Conservation (phyloP, 2,888 invertebrate genomes). For the Orchesella flavescens region DNA sequence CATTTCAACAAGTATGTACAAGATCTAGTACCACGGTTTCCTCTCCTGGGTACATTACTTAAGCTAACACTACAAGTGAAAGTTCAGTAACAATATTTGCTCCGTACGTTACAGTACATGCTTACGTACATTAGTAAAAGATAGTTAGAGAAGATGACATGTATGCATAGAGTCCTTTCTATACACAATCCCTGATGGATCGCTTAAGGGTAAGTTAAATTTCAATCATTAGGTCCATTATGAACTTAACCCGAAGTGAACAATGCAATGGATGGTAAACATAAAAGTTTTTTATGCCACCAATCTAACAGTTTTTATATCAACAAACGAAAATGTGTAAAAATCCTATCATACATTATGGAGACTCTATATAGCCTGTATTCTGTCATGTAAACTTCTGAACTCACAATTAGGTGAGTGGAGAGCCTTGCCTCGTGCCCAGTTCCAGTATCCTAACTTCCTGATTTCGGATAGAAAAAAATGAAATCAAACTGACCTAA, state of each 20-base stretch:
- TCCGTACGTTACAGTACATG: not conserved
- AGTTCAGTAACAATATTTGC: not conserved
- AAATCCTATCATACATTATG: too few relatives aligned
- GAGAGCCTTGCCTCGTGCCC: not conserved
- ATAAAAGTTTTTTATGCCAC: not conserved
- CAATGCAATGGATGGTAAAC: not conserved
- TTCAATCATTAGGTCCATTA: constrained; percentile 21
- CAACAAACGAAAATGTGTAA: too few relatives aligned
- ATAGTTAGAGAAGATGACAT: too few relatives aligned
- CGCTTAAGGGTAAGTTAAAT: constrained; percentile 39
- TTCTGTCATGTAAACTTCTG: constrained; percentile 14
- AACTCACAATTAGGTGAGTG: not conserved
- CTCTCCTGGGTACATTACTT: not conserved
- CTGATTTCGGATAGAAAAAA: not conserved
- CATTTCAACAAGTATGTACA: constrained; percentile 1
- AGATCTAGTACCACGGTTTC: not conserved
- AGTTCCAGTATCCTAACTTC: not conserved
- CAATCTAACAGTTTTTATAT: too few relatives aligned
- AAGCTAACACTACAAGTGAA: not conserved
- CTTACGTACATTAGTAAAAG: not conserved
- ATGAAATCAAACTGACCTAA: constrained; percentile 33
- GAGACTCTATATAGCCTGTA: not conserved
- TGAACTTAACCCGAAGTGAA: constrained; percentile 5
- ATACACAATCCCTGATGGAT: too few relatives aligned
- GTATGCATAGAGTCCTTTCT: too few relatives aligned